These are phyloP conservation scores for Arctopsyche grandis DNA, from an alignment of 1,140 invertebrate genomes.

Conservation along the genomic window DNA sequence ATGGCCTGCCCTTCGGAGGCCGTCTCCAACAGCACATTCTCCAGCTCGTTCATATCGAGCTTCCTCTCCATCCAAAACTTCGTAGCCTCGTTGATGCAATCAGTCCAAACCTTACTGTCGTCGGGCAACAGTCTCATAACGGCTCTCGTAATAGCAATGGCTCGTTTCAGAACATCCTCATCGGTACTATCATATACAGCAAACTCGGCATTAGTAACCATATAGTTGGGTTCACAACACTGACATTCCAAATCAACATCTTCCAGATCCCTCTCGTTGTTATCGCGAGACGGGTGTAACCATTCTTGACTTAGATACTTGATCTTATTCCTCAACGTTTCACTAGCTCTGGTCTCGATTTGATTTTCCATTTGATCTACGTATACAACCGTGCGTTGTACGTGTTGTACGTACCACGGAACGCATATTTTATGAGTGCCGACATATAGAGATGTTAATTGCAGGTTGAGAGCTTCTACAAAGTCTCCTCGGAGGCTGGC, in stretches of 20 bases:
- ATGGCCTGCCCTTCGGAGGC: conserved; percentile 57
- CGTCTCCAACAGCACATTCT: conserved; percentile 62
- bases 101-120: conserved; percentile 38
- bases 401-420: background rate
- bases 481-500: conserved; percentile 47
- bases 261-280: no score
- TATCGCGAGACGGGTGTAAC: background rate
- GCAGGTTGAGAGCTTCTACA: conserved; percentile 49
- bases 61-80: conserved; percentile 65
- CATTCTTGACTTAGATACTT: background rate
- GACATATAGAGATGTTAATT: conserved; percentile 39
- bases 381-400: background rate
- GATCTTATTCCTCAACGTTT: background rate
- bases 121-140: conserved; percentile 40
- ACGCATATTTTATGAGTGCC: background rate
- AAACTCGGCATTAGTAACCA: background rate
- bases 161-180: conserved; percentile 27
- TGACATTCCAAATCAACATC: background rate
- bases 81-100: conserved; percentile 56
- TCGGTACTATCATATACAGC: background rate
- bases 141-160: conserved; percentile 37
- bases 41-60: conserved; percentile 62
- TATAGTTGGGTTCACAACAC: background rate
- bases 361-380: background rate
- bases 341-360: background rate